Evolutionary conservation across 2,113 vertebrate genomes (phyloP).

Genomic region (Balaeniceps rex): DNA sequence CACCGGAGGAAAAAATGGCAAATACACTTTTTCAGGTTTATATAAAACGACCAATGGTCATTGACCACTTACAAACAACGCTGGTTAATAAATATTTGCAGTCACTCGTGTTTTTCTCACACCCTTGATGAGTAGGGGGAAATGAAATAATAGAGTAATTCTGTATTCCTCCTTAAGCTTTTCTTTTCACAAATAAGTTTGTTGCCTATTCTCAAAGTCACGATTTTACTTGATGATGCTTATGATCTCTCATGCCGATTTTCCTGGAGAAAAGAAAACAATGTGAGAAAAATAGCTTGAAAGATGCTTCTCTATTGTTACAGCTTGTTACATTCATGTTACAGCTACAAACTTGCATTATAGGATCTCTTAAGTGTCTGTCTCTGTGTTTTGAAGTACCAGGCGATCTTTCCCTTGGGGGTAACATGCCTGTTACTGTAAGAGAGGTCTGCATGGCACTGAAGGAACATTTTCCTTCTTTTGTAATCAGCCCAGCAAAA

Average conservation of each 20-base stretch:
- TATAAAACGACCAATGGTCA: fast-evolving
- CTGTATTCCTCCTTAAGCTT: fast-evolving
- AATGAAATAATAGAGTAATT: fast-evolving
- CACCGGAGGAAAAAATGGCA: fast-evolving
- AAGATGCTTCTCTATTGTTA: fast-evolving
- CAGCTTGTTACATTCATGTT: fast-evolving
- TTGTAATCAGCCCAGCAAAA: background rate
- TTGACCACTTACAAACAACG: fast-evolving
- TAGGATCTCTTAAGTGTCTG: fast-evolving
- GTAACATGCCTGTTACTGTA: fast-evolving
- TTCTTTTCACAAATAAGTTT: no score
- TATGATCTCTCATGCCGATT: background rate
- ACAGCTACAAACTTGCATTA: fast-evolving
- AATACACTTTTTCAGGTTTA: fast-evolving
- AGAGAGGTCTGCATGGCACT: fast-evolving
- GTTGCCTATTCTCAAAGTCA: background rate
- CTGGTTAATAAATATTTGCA: fast-evolving
- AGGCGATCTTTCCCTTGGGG: fast-evolving
- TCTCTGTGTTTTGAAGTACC: fast-evolving
- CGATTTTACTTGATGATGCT: fast-evolving
- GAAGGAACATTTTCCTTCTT: no score
- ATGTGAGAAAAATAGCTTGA: background rate
- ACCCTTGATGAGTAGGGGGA: fast-evolving
- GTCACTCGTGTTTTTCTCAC: fast-evolving
- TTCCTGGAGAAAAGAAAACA: background rate